Evolutionary conservation across 2,113 vertebrate species (phyloP), one percentile per base, ranked within the genome.

Genomic region (Menidia beryllina): DNA sequence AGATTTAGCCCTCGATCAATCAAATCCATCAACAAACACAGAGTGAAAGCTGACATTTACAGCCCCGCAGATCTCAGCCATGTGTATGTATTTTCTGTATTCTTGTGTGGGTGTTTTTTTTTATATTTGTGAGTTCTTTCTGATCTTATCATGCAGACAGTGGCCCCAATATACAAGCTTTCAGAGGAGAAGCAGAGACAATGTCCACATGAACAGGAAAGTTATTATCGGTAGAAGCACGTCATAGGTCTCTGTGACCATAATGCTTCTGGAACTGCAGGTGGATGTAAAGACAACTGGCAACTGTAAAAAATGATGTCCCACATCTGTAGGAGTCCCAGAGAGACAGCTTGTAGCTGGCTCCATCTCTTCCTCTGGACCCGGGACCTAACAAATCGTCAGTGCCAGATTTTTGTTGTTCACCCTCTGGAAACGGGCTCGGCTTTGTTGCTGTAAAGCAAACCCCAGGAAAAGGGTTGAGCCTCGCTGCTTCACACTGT

Each of bases 21-120:
- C 75, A 86, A 59, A 87, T 83, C 69, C 57, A 83, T 87, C 81
- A 79, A 81, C 86, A 82, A 82, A 85, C 73, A 78, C 79, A 85
- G 65, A 84, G 73, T 45, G 81, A 81, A 67, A 60, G 65, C 76
- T 86, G 88, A 89, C 82, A 88, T 88, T 90, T 89, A 84, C 76
- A 80, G 72, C 76, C 73, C 72, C 57, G 79, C 59, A 66, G 82
- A 63, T 84, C 72, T 47, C 23, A 39, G 69, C 48, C 69, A 56
- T 77, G 41, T 38, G 17, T 8, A 24, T 49, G 27, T 75, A 49
- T 45, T 39, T 58, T 50, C 43, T 50, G 43, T 47, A 43, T 52
- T 26, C 48, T 14, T 30, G 25, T 68, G 7, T 66, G 36, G 56
- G 48, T 53, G 27, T 41, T 17, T 62, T 10, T n/a, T 5, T 55